phyloP scores from a whole-genome alignment of 1,140 invertebrate species.

The Sycobia sp. region DNA sequence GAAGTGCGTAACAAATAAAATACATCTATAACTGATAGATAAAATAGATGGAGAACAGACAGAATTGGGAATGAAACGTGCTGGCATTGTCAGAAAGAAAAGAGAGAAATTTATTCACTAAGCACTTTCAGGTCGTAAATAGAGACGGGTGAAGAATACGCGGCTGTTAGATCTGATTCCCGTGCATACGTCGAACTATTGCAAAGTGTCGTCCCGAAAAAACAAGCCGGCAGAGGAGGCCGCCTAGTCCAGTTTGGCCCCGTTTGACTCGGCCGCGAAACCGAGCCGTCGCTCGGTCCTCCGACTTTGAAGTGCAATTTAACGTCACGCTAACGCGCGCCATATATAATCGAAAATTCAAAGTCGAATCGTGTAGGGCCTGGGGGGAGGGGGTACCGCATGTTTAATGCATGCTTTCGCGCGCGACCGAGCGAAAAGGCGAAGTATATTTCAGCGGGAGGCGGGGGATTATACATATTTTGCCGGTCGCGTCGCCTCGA shows the following conservation, averaged over 20 bases:
- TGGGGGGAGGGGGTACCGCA: background rate
- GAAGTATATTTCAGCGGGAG: background rate
- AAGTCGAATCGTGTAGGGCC: too few relatives aligned
- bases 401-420: conserved; percentile 44
- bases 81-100: too few relatives aligned
- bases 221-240: too few relatives aligned
- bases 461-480: background rate
- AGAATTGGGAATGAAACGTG: too few relatives aligned
- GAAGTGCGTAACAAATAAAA: too few relatives aligned
- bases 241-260: too few relatives aligned
- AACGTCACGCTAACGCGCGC: background rate
- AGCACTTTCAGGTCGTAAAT: background rate
- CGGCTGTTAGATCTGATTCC: conserved; percentile 4
- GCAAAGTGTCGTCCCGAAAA: background rate
- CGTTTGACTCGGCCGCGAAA: background rate
- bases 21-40: too few relatives aligned
- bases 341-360: too few relatives aligned
- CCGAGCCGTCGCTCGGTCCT: background rate
- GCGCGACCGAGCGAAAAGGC: background rate
- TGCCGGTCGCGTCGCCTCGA: background rate
- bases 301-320: conserved; percentile 5
- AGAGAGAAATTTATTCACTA: too few relatives aligned
- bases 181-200: conserved; percentile 12
- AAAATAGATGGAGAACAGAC: too few relatives aligned
- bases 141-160: background rate